Percentiles rank a stretch among this genome's conserved stretches.
These are phyloP conservation scores for Nesidiocoris tenuis DNA, from an alignment of 2,888 invertebrate genomes.

Conservation along the genomic window DNA sequence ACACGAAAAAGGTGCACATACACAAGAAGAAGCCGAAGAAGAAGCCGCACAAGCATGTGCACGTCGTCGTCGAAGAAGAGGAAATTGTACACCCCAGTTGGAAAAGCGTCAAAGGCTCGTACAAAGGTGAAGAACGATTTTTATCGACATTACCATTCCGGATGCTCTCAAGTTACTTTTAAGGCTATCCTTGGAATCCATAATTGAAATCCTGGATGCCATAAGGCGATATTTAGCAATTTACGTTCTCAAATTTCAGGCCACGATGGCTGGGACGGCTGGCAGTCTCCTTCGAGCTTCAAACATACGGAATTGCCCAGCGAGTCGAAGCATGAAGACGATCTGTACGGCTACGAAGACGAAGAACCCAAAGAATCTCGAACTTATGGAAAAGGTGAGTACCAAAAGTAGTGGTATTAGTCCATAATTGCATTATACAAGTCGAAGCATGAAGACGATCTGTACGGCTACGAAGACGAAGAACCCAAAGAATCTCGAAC, in stretches of 20 bases:
- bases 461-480: slow-evolving; percentile 18
- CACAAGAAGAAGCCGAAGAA: slow-evolving; percentile 47
- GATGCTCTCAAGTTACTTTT: too few relatives aligned
- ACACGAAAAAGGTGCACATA: slow-evolving; percentile 51
- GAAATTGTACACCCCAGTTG: slow-evolving; percentile 30
- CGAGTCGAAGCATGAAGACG: background rate
- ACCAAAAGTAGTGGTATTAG: too few relatives aligned
- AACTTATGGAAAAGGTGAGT: background rate
- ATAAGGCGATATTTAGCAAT: too few relatives aligned
- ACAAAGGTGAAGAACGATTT: slow-evolving; percentile 12
- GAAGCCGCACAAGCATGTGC: slow-evolving; percentile 39
- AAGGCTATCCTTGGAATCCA: too few relatives aligned
- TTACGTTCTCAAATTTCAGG: too few relatives aligned
- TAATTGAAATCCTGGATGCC: too few relatives aligned
- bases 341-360: slow-evolving; percentile 18
- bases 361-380: slow-evolving; percentile 12
- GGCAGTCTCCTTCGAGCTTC: slow-evolving; percentile 18
- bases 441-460: background rate
- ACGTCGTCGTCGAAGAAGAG: slow-evolving; percentile 40
- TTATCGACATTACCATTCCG: background rate
- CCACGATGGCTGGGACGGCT: slow-evolving; percentile 10
- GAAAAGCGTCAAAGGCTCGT: slow-evolving; percentile 2
- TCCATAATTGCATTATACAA: too few relatives aligned
- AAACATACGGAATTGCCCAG: background rate
- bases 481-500: slow-evolving; percentile 6